Conservation (phyloP, 2,888 invertebrate genomes). For the Caenorhabditis sp. region DNA sequence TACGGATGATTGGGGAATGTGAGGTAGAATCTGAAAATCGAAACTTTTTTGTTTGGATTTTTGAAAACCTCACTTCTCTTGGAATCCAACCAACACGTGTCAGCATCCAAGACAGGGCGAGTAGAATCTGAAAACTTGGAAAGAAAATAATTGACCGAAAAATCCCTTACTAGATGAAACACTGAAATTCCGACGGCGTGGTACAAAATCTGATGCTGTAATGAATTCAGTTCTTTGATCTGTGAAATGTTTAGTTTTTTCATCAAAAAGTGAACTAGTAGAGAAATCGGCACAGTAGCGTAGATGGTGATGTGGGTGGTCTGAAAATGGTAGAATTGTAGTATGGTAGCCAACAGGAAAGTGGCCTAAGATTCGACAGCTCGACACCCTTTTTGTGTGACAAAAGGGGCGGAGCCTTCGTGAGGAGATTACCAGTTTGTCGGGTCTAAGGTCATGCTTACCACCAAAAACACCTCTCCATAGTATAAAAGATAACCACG, state of each 20-base stretch:
- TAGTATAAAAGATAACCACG: background rate
- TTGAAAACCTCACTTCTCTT: background rate
- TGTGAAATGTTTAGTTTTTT: background rate
- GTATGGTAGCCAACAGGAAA: too few species aligned
- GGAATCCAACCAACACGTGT: background rate
- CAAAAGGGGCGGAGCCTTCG: too few species aligned
- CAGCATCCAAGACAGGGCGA: background rate
- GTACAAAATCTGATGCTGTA: background rate
- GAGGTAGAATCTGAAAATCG: background rate
- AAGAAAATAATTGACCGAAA: background rate
- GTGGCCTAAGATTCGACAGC: too few species aligned
- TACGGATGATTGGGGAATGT: background rate
- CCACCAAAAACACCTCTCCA: conserved; percentile 3
- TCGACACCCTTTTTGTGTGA: too few species aligned
- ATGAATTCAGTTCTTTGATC: background rate
- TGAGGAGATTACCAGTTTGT: too few species aligned
- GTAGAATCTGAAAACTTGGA: background rate
- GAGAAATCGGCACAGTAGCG: background rate
- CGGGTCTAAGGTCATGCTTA: too few species aligned
- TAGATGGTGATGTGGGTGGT: background rate
- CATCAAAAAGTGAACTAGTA: background rate
- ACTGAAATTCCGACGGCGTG: background rate
- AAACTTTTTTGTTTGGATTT: background rate
- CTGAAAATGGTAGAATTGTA: background rate
- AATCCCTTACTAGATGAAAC: background rate